phyloP scores from a whole-genome alignment of 2,797 vertebrate genomes.

The Rallus crepitans region DNA sequence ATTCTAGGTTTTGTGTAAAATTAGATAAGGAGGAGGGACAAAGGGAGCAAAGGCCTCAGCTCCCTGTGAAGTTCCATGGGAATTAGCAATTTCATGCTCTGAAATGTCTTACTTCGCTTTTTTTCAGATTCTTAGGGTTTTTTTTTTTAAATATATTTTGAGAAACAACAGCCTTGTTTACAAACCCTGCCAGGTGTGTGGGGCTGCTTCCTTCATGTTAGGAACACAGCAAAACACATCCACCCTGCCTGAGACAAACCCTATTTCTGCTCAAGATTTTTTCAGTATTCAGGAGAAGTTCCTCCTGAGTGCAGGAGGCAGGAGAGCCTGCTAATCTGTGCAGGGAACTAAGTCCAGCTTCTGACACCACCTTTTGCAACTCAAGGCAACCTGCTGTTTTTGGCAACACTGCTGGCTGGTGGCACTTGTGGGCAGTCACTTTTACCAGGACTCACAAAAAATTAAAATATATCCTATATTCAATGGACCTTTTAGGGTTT shows the following conservation, averaged over 20 bases:
- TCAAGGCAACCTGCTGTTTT: neutral
- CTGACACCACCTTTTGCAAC: neutral
- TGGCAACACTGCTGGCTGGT: neutral
- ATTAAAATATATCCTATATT: neutral
- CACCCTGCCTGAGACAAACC: neutral
- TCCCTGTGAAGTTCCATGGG: neutral
- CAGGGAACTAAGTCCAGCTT: neutral
- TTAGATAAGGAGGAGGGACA: neutral
- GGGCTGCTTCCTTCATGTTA: neutral
- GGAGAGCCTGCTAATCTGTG: neutral
- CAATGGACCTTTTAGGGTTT: neutral
- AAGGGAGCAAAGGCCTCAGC: neutral
- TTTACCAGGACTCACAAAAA: neutral
- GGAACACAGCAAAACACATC: neutral
- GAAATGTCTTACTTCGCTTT: neutral
- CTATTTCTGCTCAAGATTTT: neutral
- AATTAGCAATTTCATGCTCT: neutral
- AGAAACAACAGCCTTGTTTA: neutral
- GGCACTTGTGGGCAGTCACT: neutral
- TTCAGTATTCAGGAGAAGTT: neutral
- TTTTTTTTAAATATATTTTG: neutral
- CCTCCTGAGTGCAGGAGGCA: neutral
- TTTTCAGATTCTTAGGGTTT: neutral
- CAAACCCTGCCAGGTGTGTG: neutral
- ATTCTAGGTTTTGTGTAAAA: neutral